Evolutionary conservation across 2,113 vertebrate species (phyloP).

Genomic region (Abramis brama): DNA sequence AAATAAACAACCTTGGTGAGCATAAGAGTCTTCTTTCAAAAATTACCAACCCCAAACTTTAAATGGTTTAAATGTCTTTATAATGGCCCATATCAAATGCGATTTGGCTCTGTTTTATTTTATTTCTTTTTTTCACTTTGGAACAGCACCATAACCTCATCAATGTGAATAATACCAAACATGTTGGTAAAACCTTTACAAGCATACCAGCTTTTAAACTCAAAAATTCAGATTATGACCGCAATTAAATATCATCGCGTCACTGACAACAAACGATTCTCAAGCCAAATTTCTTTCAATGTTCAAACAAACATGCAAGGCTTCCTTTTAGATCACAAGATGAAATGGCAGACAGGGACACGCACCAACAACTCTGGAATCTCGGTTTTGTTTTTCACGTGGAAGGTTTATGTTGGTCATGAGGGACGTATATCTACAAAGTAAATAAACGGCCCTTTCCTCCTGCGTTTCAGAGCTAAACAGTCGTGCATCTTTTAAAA

Average conservation of each 20-base stretch:
- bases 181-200: background rate
- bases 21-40: background rate
- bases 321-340: background rate
- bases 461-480: background rate
- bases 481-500: background rate
- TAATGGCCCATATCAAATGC: background rate
- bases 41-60: background rate
- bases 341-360: background rate
- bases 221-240: background rate
- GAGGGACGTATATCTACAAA: conserved; percentile 3
- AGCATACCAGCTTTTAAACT: background rate
- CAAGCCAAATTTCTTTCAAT: background rate
- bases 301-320: background rate
- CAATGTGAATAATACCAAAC: background rate
- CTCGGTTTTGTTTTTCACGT: background rate
- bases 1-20: background rate
- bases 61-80: background rate
- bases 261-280: background rate
- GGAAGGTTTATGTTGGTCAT: conserved; percentile 27
- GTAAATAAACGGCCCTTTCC: conserved; percentile 17
- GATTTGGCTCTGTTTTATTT: background rate
- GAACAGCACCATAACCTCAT: background rate
- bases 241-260: background rate
- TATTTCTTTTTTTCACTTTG: background rate
- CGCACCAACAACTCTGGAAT: background rate